phyloP scores from a whole-genome alignment of 2,113 vertebrate genomes.

The Emydocephalus ijimae region DNA sequence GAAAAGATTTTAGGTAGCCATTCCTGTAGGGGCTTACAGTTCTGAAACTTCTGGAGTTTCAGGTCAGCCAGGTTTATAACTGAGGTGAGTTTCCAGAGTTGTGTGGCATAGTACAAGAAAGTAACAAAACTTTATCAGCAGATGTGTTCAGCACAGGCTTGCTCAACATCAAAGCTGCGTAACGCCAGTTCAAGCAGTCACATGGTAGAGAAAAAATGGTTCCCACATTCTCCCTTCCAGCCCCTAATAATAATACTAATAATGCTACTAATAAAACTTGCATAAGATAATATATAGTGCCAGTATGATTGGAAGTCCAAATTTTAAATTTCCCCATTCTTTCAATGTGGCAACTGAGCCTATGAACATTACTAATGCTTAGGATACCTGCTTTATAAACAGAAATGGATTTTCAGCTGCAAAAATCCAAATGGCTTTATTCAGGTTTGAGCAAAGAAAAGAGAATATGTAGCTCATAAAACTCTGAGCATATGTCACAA shows the following conservation, averaged over 20 bases:
- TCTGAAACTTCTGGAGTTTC: not conserved
- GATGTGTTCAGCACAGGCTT: slow-evolving; percentile 25
- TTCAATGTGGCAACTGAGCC: not conserved
- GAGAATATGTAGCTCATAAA: not conserved
- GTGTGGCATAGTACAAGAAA: slow-evolving; percentile 49
- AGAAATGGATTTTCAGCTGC: not conserved
- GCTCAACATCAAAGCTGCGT: slow-evolving; percentile 18
- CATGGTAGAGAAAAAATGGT: not conserved
- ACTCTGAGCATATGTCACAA: not conserved
- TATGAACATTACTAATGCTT: not conserved
- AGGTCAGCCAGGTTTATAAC: slow-evolving; percentile 36
- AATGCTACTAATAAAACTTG: slow-evolving; percentile 16
- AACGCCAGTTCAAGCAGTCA: slow-evolving; percentile 53
- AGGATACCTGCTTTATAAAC: not conserved
- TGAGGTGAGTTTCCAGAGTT: slow-evolving; percentile 74
- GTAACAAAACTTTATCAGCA: slow-evolving; percentile 31
- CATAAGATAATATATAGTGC: not conserved
- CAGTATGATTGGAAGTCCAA: slow-evolving; percentile 8
- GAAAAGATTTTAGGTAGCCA: slow-evolving; percentile 41
- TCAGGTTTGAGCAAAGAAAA: slow-evolving; percentile 12
- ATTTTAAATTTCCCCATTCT: not conserved
- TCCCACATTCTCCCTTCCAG: slow-evolving; percentile 1
- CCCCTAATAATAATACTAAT: not conserved
- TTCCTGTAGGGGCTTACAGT: not conserved
- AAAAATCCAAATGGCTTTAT: rapidly evolving